Conservation (phyloP, 2,888 invertebrate genomes). For the Sphecodes monilicornis region DNA sequence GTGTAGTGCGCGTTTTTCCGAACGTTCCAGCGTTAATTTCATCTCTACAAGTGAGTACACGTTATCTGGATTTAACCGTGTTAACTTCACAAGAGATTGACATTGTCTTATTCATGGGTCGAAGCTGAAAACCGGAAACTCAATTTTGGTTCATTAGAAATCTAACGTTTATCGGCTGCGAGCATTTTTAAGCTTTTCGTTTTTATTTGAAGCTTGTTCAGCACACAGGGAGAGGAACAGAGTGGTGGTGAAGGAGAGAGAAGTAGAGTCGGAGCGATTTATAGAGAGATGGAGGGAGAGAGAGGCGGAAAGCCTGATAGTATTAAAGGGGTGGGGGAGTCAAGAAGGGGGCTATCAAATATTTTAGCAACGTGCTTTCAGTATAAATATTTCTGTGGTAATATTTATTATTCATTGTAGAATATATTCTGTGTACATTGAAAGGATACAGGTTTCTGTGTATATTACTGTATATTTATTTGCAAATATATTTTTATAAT, state of each 20-base stretch:
- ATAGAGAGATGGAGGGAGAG: not conserved
- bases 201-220: not conserved
- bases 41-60: constrained; percentile 60
- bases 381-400: too few species aligned
- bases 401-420: too few species aligned
- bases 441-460: too few species aligned
- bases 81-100: not conserved
- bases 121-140: constrained; percentile 17
- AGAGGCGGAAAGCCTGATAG: too few species aligned
- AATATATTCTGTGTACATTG: too few species aligned
- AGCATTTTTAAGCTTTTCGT: not conserved
- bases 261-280: not conserved
- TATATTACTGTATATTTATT: too few species aligned
- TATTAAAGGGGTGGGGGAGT: too few species aligned
- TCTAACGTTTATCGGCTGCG: not conserved
- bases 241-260: not conserved
- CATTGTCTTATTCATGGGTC: not conserved
- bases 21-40: constrained; percentile 30
- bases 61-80: constrained; percentile 26
- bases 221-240: not conserved
- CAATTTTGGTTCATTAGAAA: not conserved
- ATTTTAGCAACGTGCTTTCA: not conserved
- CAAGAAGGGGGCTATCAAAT: too few species aligned
- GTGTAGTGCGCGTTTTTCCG: constrained; percentile 15
- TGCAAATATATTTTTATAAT: too few species aligned